Percentiles rank a stretch among this genome's conserved stretches.
phyloP scores from a whole-genome alignment of 2,113 vertebrate genomes.

The Anser brachyrhynchus region DNA sequence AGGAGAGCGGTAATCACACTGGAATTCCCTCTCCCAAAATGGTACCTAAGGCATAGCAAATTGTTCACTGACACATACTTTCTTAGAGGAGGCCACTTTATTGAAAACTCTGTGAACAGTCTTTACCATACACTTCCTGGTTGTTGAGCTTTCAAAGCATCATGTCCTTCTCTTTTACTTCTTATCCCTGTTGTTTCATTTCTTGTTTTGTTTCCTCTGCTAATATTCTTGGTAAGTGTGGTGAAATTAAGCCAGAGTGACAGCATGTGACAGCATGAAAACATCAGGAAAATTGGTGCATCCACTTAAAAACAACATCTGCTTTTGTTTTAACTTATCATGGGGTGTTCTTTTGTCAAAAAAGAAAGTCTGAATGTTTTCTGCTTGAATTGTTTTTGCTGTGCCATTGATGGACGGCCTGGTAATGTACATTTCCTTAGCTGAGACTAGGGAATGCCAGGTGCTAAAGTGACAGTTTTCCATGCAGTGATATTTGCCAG shows the following conservation, averaged over 20 bases:
- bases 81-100: neutral
- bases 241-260: conserved; percentile 50
- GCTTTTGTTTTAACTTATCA: conserved; percentile 3
- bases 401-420: neutral
- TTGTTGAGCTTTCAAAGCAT: neutral
- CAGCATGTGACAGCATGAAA: conserved; percentile 35
- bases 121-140: neutral
- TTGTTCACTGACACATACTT: neutral
- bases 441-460: neutral
- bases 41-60: neutral
- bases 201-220: neutral
- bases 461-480: neutral
- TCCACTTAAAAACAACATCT: conserved; percentile 17
- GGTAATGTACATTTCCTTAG: neutral
- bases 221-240: neutral
- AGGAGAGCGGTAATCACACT: neutral
- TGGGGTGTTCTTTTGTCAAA: neutral
- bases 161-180: neutral
- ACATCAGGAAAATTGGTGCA: neutral
- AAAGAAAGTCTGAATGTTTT: neutral
- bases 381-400: neutral
- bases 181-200: neutral
- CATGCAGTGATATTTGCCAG: neutral
- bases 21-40: neutral
- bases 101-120: neutral